These are phyloP conservation scores for Rotaria macrura DNA, from an alignment of 2,888 invertebrate genomes.

Conservation along the genomic window DNA sequence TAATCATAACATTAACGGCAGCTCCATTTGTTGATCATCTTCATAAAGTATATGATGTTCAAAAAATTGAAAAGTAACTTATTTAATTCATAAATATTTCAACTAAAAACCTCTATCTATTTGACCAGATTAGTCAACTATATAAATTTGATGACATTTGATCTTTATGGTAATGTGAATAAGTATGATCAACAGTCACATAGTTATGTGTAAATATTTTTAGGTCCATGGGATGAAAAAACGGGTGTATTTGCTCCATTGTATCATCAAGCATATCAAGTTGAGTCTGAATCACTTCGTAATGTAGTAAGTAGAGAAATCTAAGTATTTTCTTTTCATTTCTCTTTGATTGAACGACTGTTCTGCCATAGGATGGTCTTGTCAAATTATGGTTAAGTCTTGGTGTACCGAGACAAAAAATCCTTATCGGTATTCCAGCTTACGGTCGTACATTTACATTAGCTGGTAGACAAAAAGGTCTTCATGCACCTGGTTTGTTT, in stretches of 20 bases:
- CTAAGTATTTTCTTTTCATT: no score
- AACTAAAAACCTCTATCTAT: not conserved
- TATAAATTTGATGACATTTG: constrained; percentile 28
- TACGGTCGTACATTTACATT: constrained; percentile 27
- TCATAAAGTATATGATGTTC: not conserved
- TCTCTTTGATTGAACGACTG: no score
- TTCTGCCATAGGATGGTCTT: not conserved
- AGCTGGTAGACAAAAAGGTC: not conserved
- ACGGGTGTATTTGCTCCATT: constrained; percentile 29
- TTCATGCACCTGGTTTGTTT: not conserved
- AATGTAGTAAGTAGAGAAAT: constrained; percentile 22
- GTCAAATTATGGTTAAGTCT: constrained; percentile 21
- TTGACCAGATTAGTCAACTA: constrained; percentile 11
- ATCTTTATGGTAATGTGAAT: constrained; percentile 23
- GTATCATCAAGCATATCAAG: constrained; percentile 25
- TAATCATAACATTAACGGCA: not conserved
- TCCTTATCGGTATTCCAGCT: constrained; percentile 30
- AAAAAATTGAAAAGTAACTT: constrained; percentile 18
- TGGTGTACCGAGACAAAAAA: constrained; percentile 24
- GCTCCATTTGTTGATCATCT: constrained; percentile 17
- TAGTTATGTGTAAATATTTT: not conserved
- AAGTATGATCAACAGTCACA: not conserved
- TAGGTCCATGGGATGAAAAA: constrained; percentile 31
- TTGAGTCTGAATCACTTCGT: constrained; percentile 19
- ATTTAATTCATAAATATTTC: not conserved